Conservation (phyloP, 1,140 invertebrate genomes). For the Pseudomyrmex pallidus region DNA sequence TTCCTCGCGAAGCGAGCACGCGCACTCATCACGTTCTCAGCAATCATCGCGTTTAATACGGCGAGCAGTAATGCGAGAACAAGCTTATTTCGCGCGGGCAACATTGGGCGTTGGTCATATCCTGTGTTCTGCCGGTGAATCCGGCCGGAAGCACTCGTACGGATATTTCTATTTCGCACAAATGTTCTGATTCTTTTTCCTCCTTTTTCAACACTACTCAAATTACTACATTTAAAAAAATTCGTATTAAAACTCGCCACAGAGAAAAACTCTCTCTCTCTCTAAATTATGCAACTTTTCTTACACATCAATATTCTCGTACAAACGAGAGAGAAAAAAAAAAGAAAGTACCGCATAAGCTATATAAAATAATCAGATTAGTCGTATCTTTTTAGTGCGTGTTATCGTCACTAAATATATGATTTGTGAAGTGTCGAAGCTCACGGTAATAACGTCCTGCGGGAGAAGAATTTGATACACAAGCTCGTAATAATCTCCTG, state of each 20-base stretch:
- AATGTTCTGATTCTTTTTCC: too few species aligned
- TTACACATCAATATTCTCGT: too few species aligned
- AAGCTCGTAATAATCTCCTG: slow-evolving; percentile 52
- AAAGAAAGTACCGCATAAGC: too few species aligned
- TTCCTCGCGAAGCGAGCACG: slow-evolving; percentile 33
- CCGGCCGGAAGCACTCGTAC: slow-evolving; percentile 11
- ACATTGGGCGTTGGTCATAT: slow-evolving; percentile 8
- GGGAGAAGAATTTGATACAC: slow-evolving; percentile 51
- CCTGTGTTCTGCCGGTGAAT: neutral
- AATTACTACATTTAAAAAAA: neutral
- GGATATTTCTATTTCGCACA: neutral
- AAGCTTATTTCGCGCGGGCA: slow-evolving; percentile 36
- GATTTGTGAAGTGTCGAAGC: neutral
- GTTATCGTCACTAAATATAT: slow-evolving; percentile 3
- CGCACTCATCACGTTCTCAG: slow-evolving; percentile 42
- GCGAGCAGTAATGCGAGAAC: slow-evolving; percentile 41
- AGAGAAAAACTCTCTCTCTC: neutral
- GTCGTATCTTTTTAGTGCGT: slow-evolving; percentile 7
- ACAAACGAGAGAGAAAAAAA: too few species aligned
- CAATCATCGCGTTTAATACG: slow-evolving; percentile 57
- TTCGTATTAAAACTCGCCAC: too few species aligned
- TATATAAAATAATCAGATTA: neutral
- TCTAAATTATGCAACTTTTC: too few species aligned
- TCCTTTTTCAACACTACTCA: too few species aligned
- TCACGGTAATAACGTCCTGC: slow-evolving; percentile 26